These are phyloP conservation scores for Heliothis peltigera DNA, from an alignment of 2,888 invertebrate genomes.

Conservation along the genomic window DNA sequence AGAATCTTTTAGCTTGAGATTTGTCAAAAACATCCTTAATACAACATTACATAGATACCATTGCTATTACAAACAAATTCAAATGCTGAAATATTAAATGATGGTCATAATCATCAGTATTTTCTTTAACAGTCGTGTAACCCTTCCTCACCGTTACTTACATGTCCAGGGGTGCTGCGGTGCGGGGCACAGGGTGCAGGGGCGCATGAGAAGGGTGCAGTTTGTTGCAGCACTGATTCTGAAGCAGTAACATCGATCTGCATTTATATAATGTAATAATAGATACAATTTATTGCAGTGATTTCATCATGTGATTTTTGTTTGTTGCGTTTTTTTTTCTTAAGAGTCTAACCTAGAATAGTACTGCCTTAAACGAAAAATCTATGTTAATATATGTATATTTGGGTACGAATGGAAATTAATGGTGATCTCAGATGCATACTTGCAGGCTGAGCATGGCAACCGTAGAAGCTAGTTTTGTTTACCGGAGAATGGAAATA, in stretches of 20 bases:
- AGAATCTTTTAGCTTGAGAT: no score
- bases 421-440: neutral
- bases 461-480: no score
- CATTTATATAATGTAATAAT: neutral
- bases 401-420: neutral
- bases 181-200: conserved; percentile 28
- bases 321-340: neutral
- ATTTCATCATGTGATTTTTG: neutral
- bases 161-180: conserved; percentile 33
- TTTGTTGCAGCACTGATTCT: conserved; percentile 45
- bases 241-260: conserved; percentile 34
- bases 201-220: conserved; percentile 41
- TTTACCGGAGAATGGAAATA: no score
- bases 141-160: conserved; percentile 44
- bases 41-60: neutral
- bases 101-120: conserved; percentile 27
- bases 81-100: neutral
- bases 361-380: no score
- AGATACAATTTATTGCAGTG: neutral
- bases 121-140: conserved; percentile 2
- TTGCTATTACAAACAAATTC: neutral
- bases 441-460: no score
- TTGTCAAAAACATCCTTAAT: no score
- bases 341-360: no score
- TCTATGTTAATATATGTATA: neutral